Evolutionary conservation across 2,888 invertebrate species (phyloP), one percentile per base, ranked within the genome.

Genomic region (Noctua pronuba): DNA sequence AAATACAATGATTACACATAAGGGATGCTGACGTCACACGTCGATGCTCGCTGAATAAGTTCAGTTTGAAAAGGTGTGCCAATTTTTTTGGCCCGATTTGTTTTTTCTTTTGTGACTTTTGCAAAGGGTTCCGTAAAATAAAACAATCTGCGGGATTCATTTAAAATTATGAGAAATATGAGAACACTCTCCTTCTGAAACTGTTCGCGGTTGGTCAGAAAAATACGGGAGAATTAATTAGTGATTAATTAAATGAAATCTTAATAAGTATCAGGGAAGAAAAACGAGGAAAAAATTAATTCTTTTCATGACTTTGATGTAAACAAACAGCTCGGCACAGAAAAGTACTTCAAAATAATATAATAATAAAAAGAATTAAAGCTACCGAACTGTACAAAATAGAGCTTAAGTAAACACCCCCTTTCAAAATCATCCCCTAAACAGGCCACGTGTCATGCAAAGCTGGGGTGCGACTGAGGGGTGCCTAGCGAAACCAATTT

Each of bases 371-470:
- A 79, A 73, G 46, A 83, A 86, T 87, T 75, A 80, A 79, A 86
- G 79, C 80, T 75, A 80, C 83, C 78, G 81, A 82, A 83, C 84
- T 84, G 82, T 72, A 85, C 78, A 84, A 78, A 86, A 85, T 77
- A 80, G 69, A 79, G 84, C 84, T 88, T 88, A 83, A 79, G 77
- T 83, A 87, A 89, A 83, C 84, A 88, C 86, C 89, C 91, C 90
- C 89, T 88, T 89, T 89, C 87, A 89, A 90, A 90, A 91, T 91
- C 92, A 93, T 93, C 94, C 93, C 93, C 91, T 89, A 89, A 89
- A 92, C 89, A 89, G 88, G 94, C 92, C 95, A 95, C 95, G 95
- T 94, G 95, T 93, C 95, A 92, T 90, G 91, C 92, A 93, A 93
- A 94, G 92, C 91, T 92, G 91, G 89, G 92, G 91, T 91, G 92